Evolutionary conservation across 2,888 invertebrate genomes (phyloP).

Genomic region (Xestia ashworthii): DNA sequence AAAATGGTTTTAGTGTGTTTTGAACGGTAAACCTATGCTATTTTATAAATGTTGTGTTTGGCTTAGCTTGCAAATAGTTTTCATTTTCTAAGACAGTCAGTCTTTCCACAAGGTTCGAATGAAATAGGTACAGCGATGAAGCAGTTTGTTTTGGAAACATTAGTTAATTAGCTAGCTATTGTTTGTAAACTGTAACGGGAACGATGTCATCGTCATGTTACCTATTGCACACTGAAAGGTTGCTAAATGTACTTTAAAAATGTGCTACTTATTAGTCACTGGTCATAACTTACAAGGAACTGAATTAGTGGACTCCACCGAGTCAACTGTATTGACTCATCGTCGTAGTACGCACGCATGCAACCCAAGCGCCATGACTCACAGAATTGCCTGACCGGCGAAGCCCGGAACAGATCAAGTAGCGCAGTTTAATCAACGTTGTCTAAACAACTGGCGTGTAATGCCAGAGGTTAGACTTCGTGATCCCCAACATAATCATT

Average conservation of each 20-base stretch:
- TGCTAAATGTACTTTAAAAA: slow-evolving; percentile 33
- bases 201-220: slow-evolving; percentile 37
- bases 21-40: too few relatives aligned
- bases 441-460: slow-evolving; percentile 48
- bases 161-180: slow-evolving; percentile 37
- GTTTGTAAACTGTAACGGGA: slow-evolving; percentile 60
- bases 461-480: slow-evolving; percentile 57
- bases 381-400: slow-evolving; percentile 54
- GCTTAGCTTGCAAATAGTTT: not conserved
- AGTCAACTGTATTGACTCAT: slow-evolving; percentile 78
- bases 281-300: slow-evolving; percentile 67
- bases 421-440: slow-evolving; percentile 55
- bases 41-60: not conserved
- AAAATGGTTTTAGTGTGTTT: not conserved
- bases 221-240: slow-evolving; percentile 4
- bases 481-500: slow-evolving; percentile 45
- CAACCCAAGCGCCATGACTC: slow-evolving; percentile 68
- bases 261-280: slow-evolving; percentile 66
- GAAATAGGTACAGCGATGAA: slow-evolving; percentile 31
- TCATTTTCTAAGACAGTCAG: slow-evolving; percentile 2
- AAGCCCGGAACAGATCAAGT: slow-evolving; percentile 56
- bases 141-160: slow-evolving; percentile 58
- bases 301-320: slow-evolving; percentile 67
- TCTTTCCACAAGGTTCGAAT: slow-evolving; percentile 13
- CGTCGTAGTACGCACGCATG: slow-evolving; percentile 78